phyloP scores from a whole-genome alignment of 2,888 invertebrate species.

The Gryllus longicercus region DNA sequence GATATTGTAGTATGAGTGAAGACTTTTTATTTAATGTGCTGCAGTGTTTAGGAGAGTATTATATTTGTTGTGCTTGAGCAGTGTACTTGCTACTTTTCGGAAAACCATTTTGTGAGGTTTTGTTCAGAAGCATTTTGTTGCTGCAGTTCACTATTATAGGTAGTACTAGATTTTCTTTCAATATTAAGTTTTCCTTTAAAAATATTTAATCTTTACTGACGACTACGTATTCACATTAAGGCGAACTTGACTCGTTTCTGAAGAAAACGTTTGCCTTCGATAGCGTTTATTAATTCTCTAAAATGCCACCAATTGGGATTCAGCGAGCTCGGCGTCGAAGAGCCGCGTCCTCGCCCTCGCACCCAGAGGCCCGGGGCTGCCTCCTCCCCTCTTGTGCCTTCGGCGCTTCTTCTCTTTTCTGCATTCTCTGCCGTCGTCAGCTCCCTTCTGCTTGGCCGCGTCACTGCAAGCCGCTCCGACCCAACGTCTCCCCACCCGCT shows the following conservation, averaged over 20 bases:
- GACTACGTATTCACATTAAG: too few relatives aligned
- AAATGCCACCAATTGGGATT: background rate
- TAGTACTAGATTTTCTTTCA: too few relatives aligned
- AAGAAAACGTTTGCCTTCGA: conserved; percentile 11
- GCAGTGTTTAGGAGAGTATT: too few relatives aligned
- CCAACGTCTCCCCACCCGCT: background rate
- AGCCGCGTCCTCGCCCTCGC: background rate
- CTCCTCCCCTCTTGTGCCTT: background rate
- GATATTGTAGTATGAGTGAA: too few relatives aligned
- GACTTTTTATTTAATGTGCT: too few relatives aligned
- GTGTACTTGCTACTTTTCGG: too few relatives aligned
- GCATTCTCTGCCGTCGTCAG: background rate
- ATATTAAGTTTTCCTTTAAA: too few relatives aligned
- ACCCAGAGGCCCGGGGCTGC: background rate
- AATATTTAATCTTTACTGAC: too few relatives aligned
- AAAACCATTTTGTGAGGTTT: too few relatives aligned
- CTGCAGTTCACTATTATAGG: too few relatives aligned
- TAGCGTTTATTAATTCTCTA: background rate
- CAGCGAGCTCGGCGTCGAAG: background rate
- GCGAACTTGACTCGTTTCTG: background rate
- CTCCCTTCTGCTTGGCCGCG: background rate
- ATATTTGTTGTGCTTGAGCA: too few relatives aligned
- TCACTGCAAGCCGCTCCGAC: background rate
- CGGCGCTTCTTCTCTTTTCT: background rate
- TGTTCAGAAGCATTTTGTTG: too few relatives aligned